Conservation (phyloP, 2,113 vertebrate genomes). For the Geococcyx californianus region DNA sequence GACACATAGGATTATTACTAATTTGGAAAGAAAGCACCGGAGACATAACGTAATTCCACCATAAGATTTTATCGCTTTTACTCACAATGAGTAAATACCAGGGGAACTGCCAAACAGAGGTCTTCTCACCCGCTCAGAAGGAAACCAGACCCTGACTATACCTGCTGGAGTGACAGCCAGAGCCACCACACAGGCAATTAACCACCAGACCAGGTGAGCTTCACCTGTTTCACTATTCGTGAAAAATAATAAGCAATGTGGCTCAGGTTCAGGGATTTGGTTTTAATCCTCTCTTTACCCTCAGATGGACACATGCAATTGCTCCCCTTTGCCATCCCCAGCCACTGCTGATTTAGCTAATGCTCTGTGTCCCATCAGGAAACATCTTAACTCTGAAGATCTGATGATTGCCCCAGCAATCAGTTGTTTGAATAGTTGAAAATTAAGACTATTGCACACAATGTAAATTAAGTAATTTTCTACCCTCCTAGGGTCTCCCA, state of each 20-base stretch:
- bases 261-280: background rate
- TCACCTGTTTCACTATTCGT: background rate
- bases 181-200: background rate
- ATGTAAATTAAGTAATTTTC: conserved; percentile 65
- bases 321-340: background rate
- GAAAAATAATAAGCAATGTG: background rate
- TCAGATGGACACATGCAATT: background rate
- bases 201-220: background rate
- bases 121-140: background rate
- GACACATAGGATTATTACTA: background rate
- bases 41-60: background rate
- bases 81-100: conserved; percentile 12
- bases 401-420: conserved; percentile 64
- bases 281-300: conserved; percentile 14
- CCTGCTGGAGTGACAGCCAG: background rate
- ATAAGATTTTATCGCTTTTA: background rate
- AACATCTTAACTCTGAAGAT: conserved; percentile 66
- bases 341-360: conserved; percentile 53
- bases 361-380: conserved; percentile 43
- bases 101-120: background rate
- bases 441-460: conserved; percentile 62
- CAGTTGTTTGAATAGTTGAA: conserved; percentile 59
- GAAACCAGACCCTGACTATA: conserved; percentile 6
- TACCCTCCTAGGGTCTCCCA: conserved; percentile 49
- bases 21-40: conserved; percentile 13